Evolutionary conservation across 2,888 invertebrate genomes (phyloP), one percentile per base, ranked within the genome.

Genomic region (Ornithoptera priamus): DNA sequence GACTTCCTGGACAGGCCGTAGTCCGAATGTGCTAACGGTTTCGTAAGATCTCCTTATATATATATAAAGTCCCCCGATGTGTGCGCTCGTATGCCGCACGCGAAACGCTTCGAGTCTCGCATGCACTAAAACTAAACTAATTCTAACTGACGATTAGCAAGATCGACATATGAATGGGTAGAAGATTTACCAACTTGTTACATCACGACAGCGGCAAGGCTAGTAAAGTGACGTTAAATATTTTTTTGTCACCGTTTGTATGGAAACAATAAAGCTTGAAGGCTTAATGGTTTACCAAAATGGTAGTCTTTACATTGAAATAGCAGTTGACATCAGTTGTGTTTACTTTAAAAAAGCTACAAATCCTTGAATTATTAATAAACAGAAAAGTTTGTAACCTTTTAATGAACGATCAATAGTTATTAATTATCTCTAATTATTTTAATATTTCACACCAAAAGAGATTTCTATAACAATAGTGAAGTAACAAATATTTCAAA

Each of bases 11-110:
- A 85, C 88, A 82, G 83, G 82, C 81, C 85, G 84, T 85, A 80
- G 84, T 86, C 84, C 84, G 90, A 91, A 86, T 92, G 91, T 88
- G 92, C 79, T 85, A 85, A 87, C 87, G 88, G 87, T 92, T 88
- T 89, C 85, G 90, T 85, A 90, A 90, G 87, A 86, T 87, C 82
- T 85, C 87, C 83, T 87, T 92, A 88, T 92, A 92, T 91, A 90
- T 85, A 83, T 82, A 81, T 46, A 46, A 15, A 85, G 80, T 80
- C 78, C 80, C 82, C 81, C 78, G 80, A 80, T 80, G 80, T 80
- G 85, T 81, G 83, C 78, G 74, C 75, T 77, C 72, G 76, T 77
- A 78, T 76, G 80, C 84, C 80, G 82, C 80, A 80, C 83, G 81
- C 81, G 78, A 79, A 81, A 81, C 77, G 76, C 75, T 65, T 68